Evolutionary conservation across 1,140 invertebrate genomes (phyloP).

Genomic region (Fopius arisanus): DNA sequence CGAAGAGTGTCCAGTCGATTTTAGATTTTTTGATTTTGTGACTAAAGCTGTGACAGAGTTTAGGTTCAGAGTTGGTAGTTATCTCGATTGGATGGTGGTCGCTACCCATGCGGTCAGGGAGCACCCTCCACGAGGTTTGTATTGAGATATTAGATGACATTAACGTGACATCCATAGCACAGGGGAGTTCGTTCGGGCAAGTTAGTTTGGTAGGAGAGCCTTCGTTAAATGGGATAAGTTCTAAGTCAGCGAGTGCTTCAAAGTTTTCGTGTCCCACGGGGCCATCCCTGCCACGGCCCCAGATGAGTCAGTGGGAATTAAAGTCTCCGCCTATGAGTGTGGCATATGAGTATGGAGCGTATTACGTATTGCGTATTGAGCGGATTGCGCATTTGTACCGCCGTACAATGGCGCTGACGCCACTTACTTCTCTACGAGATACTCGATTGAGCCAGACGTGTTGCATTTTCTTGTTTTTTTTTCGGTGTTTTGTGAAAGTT

Average conservation of each 20-base stretch:
- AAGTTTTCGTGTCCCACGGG: background rate
- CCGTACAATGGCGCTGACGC: no score
- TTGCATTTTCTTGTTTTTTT: no score
- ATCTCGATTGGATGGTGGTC: constrained; percentile 23
- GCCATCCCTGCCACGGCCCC: constrained; percentile 22
- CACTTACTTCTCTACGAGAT: no score
- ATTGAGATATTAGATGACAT: background rate
- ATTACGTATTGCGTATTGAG: no score
- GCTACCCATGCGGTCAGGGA: constrained; percentile 11
- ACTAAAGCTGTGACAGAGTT: background rate
- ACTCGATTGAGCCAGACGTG: no score
- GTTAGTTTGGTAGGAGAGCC: constrained; percentile 11
- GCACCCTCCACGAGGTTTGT: constrained; percentile 1
- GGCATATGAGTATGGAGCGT: no score
- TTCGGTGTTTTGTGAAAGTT: no score
- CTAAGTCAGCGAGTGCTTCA: background rate
- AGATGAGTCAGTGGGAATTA: constrained; percentile 25
- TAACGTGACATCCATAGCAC: constrained; percentile 19
- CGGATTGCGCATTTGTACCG: no score
- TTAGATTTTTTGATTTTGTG: background rate
- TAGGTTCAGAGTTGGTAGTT: background rate
- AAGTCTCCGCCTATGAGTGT: constrained; percentile 30
- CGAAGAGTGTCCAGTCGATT: background rate
- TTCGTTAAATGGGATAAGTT: constrained; percentile 20
- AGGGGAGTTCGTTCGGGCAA: background rate